Evolutionary conservation across 2,797 vertebrate species (phyloP).

Genomic region (Mallotus villosus): DNA sequence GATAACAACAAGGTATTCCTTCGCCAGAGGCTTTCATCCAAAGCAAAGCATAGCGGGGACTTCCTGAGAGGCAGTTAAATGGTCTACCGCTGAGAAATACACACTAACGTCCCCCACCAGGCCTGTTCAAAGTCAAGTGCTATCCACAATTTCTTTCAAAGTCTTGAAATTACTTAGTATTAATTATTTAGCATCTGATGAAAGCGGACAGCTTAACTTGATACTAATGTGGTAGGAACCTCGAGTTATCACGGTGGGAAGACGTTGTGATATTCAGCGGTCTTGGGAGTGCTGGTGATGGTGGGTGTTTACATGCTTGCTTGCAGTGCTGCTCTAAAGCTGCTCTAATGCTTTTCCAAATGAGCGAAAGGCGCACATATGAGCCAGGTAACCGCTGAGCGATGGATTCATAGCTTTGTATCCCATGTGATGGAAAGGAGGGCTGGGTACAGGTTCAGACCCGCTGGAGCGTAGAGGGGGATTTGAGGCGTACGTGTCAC

Average conservation of each 20-base stretch:
- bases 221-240: background rate
- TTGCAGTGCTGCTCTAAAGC: background rate
- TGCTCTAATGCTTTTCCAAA: background rate
- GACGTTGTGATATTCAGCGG: background rate
- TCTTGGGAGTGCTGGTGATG: background rate
- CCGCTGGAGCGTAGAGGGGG: background rate
- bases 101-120: background rate
- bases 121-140: slow-evolving; percentile 3
- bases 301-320: background rate
- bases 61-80: too few relatives aligned
- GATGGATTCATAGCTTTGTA: too few relatives aligned
- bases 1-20: background rate
- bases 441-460: slow-evolving; percentile 26
- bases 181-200: slow-evolving; percentile 7
- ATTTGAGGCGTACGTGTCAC: background rate
- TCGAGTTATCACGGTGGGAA: too few relatives aligned
- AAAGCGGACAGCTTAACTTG: background rate
- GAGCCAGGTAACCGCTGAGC: too few relatives aligned
- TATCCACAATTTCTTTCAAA: background rate
- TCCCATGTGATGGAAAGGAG: background rate
- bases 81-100: too few relatives aligned
- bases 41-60: too few relatives aligned
- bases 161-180: background rate
- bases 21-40: background rate
- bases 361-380: too few relatives aligned